Base-by-base conservation (phyloP, 2,113 vertebrate species). In the Heteronetta atricapilla region DNA sequence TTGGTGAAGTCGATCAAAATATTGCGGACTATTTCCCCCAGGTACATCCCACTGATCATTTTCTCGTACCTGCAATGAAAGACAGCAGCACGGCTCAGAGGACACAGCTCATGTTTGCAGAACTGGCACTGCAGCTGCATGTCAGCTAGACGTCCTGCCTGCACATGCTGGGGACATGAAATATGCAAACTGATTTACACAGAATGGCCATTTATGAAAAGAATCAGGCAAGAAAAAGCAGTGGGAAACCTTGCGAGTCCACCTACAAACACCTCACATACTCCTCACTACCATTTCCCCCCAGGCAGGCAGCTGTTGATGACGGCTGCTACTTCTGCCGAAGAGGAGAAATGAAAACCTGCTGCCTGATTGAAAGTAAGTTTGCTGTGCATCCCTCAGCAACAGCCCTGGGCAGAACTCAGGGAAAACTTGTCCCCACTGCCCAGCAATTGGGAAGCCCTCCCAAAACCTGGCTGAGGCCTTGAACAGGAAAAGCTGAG, bases 21-120 rank as follows among this genome's bases (percentile, higher is more conserved):
- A 95, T 99, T 99, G 42, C 99, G 98, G 64, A 99, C 99, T 6
- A 99, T 99, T 95, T 99, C 99, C 3, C 99, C 99, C n/a, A 99
- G 98, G 98, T 99, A 99, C 99, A 99, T 99, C 34, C 99, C 99
- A 2, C 99, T 99, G 97, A 99, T 99, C 99, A 99, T 99, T 63
- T 99, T 99, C 98, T 99, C 99, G 59, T 98, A 99, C 96, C 99
- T 99, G 94, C 26, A 91, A 87, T 0, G 13, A 34, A 80, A 70
- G 53, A 16, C 8, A 36, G 36, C 2, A 1, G 40, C 12, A 31
- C 4, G 16, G 66, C 40, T 94, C 56, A 59, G 53, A 64, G 34
- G 31, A 70, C 5, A 5, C 76, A 18, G 60, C 73, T 82, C 52
- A 14, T 1, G 0, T 29, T 7, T 16, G 68, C 83, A 48, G 46